These are phyloP conservation scores for Chondrilla cf. caribensis DNA, from an alignment of 37 sponge, comb jelly and placozoan species.

Conservation along the genomic window DNA sequence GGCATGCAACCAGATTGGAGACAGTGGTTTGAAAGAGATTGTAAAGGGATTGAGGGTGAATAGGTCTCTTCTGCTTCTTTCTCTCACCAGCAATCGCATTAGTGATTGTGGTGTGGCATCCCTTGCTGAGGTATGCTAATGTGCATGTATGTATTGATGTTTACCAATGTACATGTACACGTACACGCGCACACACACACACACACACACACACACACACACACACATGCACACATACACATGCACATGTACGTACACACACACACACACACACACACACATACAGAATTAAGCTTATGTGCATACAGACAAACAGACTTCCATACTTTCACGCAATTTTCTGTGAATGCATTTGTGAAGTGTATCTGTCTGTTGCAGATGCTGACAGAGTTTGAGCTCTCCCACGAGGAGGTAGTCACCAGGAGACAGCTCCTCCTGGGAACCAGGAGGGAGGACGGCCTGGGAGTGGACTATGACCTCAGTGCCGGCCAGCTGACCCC, in stretches of 20 bases:
- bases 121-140: conserved; percentile 22
- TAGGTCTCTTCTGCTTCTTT: conserved; percentile 57
- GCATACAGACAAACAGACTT: no score
- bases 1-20: conserved; percentile 11
- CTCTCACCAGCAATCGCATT: conserved; percentile 60
- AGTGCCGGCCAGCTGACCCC: not conserved
- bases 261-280: not conserved
- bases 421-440: conserved; percentile 39
- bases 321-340: no score
- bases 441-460: conserved; percentile 20
- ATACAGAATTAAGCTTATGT: no score
- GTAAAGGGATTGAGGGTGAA: conserved; percentile 57
- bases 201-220: not conserved
- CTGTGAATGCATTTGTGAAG: no score
- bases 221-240: not conserved
- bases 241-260: not conserved
- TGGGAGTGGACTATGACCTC: not conserved
- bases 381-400: conserved; percentile 38
- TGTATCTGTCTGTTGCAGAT: no score
- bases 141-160: not conserved
- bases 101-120: conserved; percentile 34
- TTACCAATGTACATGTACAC: not conserved
- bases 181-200: not conserved
- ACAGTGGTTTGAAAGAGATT: not conserved
- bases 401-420: conserved; percentile 62